Evolutionary conservation across 2,888 invertebrate genomes (phyloP), one percentile per base, ranked within the genome.

Genomic region (Sclerodermus sp.): DNA sequence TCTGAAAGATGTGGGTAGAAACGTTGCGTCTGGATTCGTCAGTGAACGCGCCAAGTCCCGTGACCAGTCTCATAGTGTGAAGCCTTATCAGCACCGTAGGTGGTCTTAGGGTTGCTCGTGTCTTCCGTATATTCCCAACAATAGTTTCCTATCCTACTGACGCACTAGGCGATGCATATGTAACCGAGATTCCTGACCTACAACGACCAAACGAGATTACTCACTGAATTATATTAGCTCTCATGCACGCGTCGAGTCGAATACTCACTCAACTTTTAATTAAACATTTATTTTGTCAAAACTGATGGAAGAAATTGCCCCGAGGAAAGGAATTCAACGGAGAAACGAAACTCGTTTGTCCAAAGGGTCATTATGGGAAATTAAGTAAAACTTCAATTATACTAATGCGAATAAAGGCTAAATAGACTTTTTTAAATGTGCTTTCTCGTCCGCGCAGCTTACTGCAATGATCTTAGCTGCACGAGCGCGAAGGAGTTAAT

Each of bases 1-100:
- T 58, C 65, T 67, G 71, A 71, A 73, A 71, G 72, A 69, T 58
- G 63, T 67, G 68, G 66, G 67, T 62, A 62, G 61, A 61, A 60
- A 61, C 60, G 54, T 58, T 50, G 53, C 57, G 57, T 49, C 51
- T 51, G 52, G 55, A 56, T 57, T 62, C 57, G 60, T 57, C 60
- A 23, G 31, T 10, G 43, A 62, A 63, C 51, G 57, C 62, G 55
- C 57, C 58, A 56, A 54, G 60, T 62, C 58, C 60, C 62, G 54
- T 60, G 49, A 58, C 56, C 55, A 51, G 49, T 50, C 50, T 42
- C 52, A 53, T 57, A 51, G 61, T 54, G 60, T 52, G 58, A 64
- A 58, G 59, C 64, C 66, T 69, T 67, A 68, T 68, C 69, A 58
- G 57, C 62, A 41, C 66, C 53, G 57, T 59, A 58, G 68, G 64